Percentiles rank a stretch among this genome's conserved stretches.
Conservation (phyloP, 2,888 invertebrate species). For the Drosophila birchii region DNA sequence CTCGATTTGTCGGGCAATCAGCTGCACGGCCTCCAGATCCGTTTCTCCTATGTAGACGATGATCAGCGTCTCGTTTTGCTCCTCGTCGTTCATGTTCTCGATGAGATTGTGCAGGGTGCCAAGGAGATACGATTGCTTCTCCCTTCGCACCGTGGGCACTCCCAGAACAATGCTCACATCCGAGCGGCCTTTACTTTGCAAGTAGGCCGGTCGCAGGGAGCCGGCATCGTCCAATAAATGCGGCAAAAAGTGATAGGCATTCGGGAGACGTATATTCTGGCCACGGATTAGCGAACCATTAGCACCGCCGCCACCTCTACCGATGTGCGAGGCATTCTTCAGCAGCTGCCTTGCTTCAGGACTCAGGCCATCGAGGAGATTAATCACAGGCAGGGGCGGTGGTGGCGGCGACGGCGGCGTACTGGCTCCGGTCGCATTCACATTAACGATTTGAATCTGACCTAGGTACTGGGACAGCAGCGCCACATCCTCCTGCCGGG, state of each 20-base stretch:
- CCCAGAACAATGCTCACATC: slow-evolving; percentile 93
- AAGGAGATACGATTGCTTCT: slow-evolving; percentile 94
- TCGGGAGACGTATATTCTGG: slow-evolving; percentile 89
- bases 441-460: slow-evolving; percentile 76
- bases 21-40: slow-evolving; percentile 90
- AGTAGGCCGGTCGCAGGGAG: slow-evolving; percentile 91
- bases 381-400: slow-evolving; percentile 55
- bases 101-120: slow-evolving; percentile 94
- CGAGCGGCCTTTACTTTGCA: slow-evolving; percentile 89
- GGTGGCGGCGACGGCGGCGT: slow-evolving; percentile 41
- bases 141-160: slow-evolving; percentile 94
- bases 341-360: slow-evolving; percentile 85
- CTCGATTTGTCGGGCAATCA: slow-evolving; percentile 91
- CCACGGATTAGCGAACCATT: slow-evolving; percentile 82
- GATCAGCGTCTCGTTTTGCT: slow-evolving; percentile 92
- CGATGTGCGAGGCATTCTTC: slow-evolving; percentile 85
- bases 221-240: slow-evolving; percentile 92
- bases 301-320: slow-evolving; percentile 27
- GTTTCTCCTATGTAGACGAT: slow-evolving; percentile 95
- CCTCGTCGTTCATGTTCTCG: slow-evolving; percentile 90
- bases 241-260: slow-evolving; percentile 93
- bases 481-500: slow-evolving; percentile 91
- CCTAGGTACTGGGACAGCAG: slow-evolving; percentile 88
- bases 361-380: slow-evolving; percentile 83
- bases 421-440: slow-evolving; percentile 51